These are phyloP conservation scores for Meghimatium bilineatum DNA, from an alignment of 2,888 invertebrate species.

Conservation along the genomic window DNA sequence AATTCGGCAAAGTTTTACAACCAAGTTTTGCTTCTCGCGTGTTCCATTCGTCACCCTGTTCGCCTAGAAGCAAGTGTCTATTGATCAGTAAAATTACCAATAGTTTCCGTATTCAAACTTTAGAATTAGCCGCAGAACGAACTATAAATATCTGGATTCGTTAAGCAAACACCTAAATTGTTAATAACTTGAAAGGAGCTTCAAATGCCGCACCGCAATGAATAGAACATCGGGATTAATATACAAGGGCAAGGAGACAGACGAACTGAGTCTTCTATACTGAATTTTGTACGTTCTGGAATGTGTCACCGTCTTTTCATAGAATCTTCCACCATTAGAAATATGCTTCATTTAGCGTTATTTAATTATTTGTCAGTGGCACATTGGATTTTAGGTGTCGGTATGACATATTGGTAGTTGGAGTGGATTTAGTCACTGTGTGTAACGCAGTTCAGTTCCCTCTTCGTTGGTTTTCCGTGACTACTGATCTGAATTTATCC, in stretches of 20 bases:
- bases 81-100: conserved; percentile 1
- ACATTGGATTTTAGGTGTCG: too few species aligned
- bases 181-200: conserved; percentile 6
- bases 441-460: too few species aligned
- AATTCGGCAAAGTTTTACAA: too few species aligned
- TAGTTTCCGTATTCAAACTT: conserved; percentile 5
- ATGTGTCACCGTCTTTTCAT: neutral
- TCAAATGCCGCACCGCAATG: neutral
- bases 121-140: conserved; percentile 2
- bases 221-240: neutral
- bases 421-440: too few species aligned
- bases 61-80: neutral
- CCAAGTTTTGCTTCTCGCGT: too few species aligned
- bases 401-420: too few species aligned
- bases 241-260: neutral
- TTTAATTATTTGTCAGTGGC: neutral
- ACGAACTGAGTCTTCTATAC: neutral
- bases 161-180: conserved; percentile 26
- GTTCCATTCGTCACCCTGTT: neutral
- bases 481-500: too few species aligned
- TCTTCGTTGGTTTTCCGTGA: too few species aligned
- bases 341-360: neutral
- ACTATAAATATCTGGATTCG: neutral
- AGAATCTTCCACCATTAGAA: neutral
- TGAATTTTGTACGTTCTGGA: too few species aligned